Conservation (phyloP, 2,888 invertebrate genomes). For the Chrysina gloriosa region DNA sequence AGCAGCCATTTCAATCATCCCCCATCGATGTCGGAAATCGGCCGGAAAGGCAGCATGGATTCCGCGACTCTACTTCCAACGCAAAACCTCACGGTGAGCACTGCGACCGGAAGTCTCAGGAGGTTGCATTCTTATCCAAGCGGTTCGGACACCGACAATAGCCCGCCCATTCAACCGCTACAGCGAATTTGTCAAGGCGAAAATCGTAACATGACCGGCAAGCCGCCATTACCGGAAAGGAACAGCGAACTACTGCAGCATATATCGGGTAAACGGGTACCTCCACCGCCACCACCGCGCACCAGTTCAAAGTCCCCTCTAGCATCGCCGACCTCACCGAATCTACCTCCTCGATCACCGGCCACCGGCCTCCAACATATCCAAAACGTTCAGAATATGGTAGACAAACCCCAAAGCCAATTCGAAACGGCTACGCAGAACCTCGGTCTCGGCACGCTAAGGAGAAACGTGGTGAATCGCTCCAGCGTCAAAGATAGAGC, state of each 20-base stretch:
- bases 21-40: slow-evolving; percentile 66
- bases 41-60: slow-evolving; percentile 69
- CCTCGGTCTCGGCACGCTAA: slow-evolving; percentile 63
- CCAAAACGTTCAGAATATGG: slow-evolving; percentile 63
- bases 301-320: slow-evolving; percentile 90
- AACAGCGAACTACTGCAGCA: slow-evolving; percentile 82
- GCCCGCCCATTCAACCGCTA: slow-evolving; percentile 77
- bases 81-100: slow-evolving; percentile 63
- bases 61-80: slow-evolving; percentile 64
- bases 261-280: slow-evolving; percentile 75
- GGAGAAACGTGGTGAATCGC: slow-evolving; percentile 61
- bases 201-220: slow-evolving; percentile 68
- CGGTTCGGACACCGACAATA: slow-evolving; percentile 84
- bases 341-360: slow-evolving; percentile 71
- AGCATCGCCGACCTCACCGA: slow-evolving; percentile 84
- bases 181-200: slow-evolving; percentile 60
- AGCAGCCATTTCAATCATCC: slow-evolving; percentile 57
- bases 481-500: slow-evolving; percentile 62
- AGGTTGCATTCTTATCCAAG: slow-evolving; percentile 88
- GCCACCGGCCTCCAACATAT: slow-evolving; percentile 63
- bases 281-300: slow-evolving; percentile 93
- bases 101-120: slow-evolving; percentile 71
- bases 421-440: slow-evolving; percentile 64
- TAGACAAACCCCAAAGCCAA: slow-evolving; percentile 60
- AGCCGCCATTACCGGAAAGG: slow-evolving; percentile 86